Conservation (phyloP, 2,888 invertebrate genomes). For the Aspidiotus rigidus region DNA sequence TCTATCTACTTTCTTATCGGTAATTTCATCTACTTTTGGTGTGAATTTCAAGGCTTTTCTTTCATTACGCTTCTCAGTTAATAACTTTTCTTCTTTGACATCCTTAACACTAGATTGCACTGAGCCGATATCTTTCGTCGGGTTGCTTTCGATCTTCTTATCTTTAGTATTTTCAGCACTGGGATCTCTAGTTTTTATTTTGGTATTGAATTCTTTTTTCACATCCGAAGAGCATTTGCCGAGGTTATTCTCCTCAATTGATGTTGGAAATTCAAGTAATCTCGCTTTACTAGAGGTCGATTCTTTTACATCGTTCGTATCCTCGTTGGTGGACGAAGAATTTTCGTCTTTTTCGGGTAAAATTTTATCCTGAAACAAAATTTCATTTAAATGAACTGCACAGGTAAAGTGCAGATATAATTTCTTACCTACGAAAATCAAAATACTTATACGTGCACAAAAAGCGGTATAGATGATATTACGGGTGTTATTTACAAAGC, state of each 20-base stretch:
- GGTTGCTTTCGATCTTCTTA: slow-evolving; percentile 10
- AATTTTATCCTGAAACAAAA: slow-evolving; percentile 34
- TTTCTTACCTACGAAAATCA: background rate
- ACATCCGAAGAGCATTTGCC: background rate
- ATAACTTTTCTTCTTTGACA: slow-evolving; percentile 12
- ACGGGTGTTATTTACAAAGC: background rate
- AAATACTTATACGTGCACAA: background rate
- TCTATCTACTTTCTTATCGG: slow-evolving; percentile 10
- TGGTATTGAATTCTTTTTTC: slow-evolving; percentile 15
- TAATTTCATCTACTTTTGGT: background rate
- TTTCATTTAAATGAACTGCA: background rate
- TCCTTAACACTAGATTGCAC: slow-evolving; percentile 9
- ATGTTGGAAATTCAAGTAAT: slow-evolving; percentile 6
- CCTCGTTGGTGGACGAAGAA: slow-evolving; percentile 35
- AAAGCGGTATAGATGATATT: background rate
- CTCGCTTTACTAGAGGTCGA: slow-evolving; percentile 21
- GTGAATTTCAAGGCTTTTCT: background rate
- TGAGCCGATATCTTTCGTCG: slow-evolving; percentile 6
- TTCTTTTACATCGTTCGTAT: slow-evolving; percentile 28
- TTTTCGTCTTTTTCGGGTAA: slow-evolving; percentile 34
- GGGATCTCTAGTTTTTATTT: background rate
- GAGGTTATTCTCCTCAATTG: slow-evolving; percentile 7
- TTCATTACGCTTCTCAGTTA: background rate
- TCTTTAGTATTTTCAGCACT: slow-evolving; percentile 22
- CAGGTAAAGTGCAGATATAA: background rate